Percentiles rank a stretch among this genome's conserved stretches.
Conservation (phyloP, 2,113 vertebrate species). For the Salvelinus namaycush region DNA sequence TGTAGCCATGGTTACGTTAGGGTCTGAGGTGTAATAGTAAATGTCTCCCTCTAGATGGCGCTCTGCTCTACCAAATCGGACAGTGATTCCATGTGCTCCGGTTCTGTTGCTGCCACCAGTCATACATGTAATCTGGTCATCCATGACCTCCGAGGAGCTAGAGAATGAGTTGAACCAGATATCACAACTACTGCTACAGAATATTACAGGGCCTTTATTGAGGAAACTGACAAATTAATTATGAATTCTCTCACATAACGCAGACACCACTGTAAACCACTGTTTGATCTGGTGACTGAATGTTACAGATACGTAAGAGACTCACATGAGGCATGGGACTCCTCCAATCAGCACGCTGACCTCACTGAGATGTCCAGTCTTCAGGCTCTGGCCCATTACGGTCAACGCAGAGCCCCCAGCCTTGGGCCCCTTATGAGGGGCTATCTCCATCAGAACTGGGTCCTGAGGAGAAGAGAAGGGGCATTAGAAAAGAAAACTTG, state of each 20-base stretch:
- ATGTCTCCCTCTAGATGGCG: constrained; percentile 75
- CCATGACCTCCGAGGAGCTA: constrained; percentile 78
- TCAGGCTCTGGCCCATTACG: constrained; percentile 81
- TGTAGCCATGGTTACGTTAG: constrained; percentile 85
- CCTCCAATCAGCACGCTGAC: constrained; percentile 86
- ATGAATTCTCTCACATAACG: background rate
- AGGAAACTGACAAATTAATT: background rate
- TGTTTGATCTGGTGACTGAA: background rate
- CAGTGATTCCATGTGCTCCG: constrained; percentile 71
- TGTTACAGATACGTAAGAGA: background rate
- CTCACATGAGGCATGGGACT: constrained; percentile 87
- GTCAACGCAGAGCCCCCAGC: constrained; percentile 87
- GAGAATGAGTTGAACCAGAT: background rate
- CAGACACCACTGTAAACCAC: background rate
- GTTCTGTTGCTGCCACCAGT: constrained; percentile 81
- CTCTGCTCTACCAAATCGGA: constrained; percentile 82
- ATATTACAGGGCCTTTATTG: background rate
- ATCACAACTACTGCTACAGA: background rate
- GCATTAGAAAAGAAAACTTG: too few species aligned
- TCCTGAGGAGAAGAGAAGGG: constrained; percentile 67
- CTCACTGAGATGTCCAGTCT: constrained; percentile 83
- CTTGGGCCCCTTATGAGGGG: constrained; percentile 85
- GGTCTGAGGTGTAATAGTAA: constrained; percentile 87
- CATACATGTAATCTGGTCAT: constrained; percentile 80
- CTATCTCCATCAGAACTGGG: constrained; percentile 82